phyloP scores from a whole-genome alignment of 1,140 invertebrate species.

The Philopotamus ludificatus region DNA sequence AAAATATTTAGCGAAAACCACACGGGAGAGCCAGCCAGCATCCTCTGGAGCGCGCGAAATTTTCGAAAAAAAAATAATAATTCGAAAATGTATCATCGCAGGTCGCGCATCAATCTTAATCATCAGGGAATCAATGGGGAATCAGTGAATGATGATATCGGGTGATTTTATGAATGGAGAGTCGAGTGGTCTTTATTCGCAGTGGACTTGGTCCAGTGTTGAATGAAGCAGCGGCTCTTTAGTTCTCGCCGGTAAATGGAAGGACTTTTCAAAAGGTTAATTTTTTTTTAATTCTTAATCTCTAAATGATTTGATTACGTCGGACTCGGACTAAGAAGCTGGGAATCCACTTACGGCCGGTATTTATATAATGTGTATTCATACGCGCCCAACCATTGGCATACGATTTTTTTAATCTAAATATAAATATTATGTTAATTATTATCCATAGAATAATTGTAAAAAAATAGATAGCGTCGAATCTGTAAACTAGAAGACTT shows the following conservation, averaged over 20 bases:
- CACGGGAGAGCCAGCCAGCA: background rate
- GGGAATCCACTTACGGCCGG: background rate
- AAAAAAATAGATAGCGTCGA: no score
- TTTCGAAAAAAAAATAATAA: background rate
- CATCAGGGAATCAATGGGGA: no score
- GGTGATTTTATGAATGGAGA: background rate
- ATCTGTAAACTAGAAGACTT: background rate
- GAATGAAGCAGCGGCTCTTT: background rate
- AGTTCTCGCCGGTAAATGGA: background rate
- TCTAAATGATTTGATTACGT: background rate
- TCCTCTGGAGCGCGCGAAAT: background rate
- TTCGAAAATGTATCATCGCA: background rate
- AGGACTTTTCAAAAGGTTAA: background rate
- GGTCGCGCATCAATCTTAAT: background rate
- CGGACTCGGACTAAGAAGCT: background rate
- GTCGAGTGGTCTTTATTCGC: background rate
- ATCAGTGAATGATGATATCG: background rate
- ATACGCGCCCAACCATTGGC: background rate
- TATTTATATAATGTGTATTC: background rate
- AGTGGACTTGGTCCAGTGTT: background rate
- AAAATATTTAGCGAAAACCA: slow-evolving; percentile 18
- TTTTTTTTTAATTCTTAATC: background rate
- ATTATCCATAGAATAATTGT: no score
- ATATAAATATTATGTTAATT: background rate
- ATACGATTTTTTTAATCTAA: background rate